phyloP scores from a whole-genome alignment of 2,797 vertebrate genomes.

The Pipistrellus kuhlii region DNA sequence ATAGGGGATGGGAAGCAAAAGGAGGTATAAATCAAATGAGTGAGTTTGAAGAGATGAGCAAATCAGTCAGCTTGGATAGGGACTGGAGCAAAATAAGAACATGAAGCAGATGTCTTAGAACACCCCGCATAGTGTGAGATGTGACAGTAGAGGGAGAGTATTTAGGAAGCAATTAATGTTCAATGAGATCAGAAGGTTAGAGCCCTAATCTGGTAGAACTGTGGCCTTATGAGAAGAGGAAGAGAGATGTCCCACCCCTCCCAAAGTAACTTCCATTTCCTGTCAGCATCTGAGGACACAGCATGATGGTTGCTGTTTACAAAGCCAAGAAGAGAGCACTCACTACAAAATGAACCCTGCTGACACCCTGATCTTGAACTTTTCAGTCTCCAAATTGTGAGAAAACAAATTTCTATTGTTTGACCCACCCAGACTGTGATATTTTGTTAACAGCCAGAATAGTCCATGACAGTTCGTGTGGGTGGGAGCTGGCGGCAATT shows the following conservation, averaged over 20 bases:
- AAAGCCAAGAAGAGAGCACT: not conserved
- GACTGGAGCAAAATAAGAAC: not conserved
- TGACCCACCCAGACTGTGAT: not conserved
- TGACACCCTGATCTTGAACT: not conserved
- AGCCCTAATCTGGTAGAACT: not conserved
- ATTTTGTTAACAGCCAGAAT: not conserved
- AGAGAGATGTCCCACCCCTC: not conserved
- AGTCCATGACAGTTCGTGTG: not conserved
- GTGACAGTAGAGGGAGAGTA: not conserved
- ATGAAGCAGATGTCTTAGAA: slow-evolving; percentile 10
- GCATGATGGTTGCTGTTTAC: not conserved
- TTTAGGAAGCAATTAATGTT: slow-evolving; percentile 11
- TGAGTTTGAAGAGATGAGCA: not conserved
- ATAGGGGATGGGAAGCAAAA: not conserved
- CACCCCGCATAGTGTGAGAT: not conserved
- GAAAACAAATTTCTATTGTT: not conserved
- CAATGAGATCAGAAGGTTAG: not conserved
- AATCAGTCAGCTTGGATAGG: not conserved
- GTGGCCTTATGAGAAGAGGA: not conserved
- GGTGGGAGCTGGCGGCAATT: not conserved
- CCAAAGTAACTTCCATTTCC: too few relatives aligned
- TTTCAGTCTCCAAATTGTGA: not conserved
- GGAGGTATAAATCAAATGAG: not conserved
- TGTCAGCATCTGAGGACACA: not conserved
- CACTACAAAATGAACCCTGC: not conserved